Evolutionary conservation across 2,113 vertebrate species (phyloP).

Genomic region (Puntigrus tetrazona): DNA sequence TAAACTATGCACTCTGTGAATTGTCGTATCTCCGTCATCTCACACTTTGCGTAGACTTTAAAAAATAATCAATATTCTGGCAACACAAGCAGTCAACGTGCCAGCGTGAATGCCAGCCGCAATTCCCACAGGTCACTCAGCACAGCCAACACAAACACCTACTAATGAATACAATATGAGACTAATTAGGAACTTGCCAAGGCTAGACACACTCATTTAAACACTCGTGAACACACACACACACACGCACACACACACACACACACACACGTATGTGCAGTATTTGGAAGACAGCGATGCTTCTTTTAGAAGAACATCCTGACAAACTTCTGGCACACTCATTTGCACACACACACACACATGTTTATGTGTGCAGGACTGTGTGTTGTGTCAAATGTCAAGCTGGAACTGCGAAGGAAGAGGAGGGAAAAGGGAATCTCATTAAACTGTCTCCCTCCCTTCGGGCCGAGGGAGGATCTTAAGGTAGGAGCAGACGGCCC

Average conservation of each 20-base stretch:
- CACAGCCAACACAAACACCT: slow-evolving; percentile 47
- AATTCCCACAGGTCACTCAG: slow-evolving; percentile 23
- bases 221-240: background rate
- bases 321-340: slow-evolving; percentile 13
- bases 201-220: background rate
- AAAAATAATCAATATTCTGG: slow-evolving; percentile 20
- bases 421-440: slow-evolving; percentile 28
- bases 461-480: slow-evolving; percentile 1
- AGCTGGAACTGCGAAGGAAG: background rate
- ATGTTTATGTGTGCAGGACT: slow-evolving; percentile 21
- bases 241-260: slow-evolving; percentile 1
- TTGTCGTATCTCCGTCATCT: background rate
- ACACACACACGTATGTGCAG: background rate
- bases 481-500: slow-evolving; percentile 17
- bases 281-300: background rate
- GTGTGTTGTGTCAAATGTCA: slow-evolving; percentile 23
- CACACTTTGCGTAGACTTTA: background rate
- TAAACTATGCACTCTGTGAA: background rate
- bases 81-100: background rate
- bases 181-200: slow-evolving; percentile 15
- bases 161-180: slow-evolving; percentile 23
- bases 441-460: slow-evolving; percentile 29
- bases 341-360: slow-evolving; percentile 15
- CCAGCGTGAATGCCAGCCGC: slow-evolving; percentile 12
- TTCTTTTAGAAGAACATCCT: background rate